Percentiles rank a stretch among this genome's conserved stretches.
These are phyloP conservation scores for Polydrusus tereticollis DNA, from an alignment of 2,888 invertebrate species.

Conservation along the genomic window DNA sequence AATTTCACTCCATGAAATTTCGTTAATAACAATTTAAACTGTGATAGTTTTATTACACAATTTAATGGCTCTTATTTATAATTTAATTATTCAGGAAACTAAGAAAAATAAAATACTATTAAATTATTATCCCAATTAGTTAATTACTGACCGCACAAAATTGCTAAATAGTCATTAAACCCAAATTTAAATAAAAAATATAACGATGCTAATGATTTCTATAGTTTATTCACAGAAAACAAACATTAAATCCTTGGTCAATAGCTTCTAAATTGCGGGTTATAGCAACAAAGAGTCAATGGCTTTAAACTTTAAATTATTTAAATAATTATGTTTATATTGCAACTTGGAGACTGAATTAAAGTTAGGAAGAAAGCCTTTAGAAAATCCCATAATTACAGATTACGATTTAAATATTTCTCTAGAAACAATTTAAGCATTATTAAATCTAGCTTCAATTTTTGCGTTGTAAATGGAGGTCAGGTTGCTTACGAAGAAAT, in stretches of 20 bases:
- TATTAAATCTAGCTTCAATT: too few relatives aligned
- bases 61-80: background rate
- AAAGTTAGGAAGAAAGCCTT: background rate
- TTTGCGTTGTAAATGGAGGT: too few relatives aligned
- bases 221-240: background rate
- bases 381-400: too few relatives aligned
- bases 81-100: background rate
- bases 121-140: background rate
- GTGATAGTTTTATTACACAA: background rate
- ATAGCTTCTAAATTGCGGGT: background rate
- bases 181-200: background rate
- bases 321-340: background rate
- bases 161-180: background rate
- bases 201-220: background rate
- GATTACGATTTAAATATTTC: too few relatives aligned
- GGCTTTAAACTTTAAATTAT: background rate
- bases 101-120: background rate
- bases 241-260: background rate
- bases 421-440: too few relatives aligned
- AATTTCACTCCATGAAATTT: background rate
- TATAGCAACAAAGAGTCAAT: constrained; percentile 3
- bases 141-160: background rate
- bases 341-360: background rate
- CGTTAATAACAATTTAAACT: background rate
- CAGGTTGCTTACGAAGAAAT: too few relatives aligned